Evolutionary conservation across 2,888 invertebrate species (phyloP).

Genomic region (Acrobasis repandana): DNA sequence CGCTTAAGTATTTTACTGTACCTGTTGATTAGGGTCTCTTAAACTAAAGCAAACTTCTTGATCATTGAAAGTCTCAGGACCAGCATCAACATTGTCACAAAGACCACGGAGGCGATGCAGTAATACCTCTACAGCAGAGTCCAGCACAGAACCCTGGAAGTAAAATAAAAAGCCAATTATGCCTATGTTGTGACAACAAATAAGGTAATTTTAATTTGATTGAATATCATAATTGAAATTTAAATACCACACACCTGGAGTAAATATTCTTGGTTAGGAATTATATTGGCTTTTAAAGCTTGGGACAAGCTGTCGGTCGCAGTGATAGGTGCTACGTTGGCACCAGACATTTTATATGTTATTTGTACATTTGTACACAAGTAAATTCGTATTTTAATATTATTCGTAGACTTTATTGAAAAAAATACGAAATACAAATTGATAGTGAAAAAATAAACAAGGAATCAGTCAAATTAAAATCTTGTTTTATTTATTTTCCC

Average conservation of each 20-base stretch:
- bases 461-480: too few relatives aligned
- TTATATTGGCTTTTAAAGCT: slow-evolving; percentile 91
- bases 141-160: slow-evolving; percentile 93
- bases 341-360: slow-evolving; percentile 48
- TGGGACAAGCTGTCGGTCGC: slow-evolving; percentile 90
- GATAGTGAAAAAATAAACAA: too few relatives aligned
- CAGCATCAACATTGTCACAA: slow-evolving; percentile 96
- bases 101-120: slow-evolving; percentile 94
- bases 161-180: neutral
- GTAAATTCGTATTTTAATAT: neutral
- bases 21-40: slow-evolving; percentile 85
- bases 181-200: neutral
- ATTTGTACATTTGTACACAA: too few relatives aligned
- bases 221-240: neutral
- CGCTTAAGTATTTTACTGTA: slow-evolving; percentile 38
- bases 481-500: too few relatives aligned
- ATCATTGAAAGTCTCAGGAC: slow-evolving; percentile 95
- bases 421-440: neutral
- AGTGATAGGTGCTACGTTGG: slow-evolving; percentile 81
- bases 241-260: slow-evolving; percentile 72
- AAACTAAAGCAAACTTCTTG: slow-evolving; percentile 95
- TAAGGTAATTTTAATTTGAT: neutral
- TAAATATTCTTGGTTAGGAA: slow-evolving; percentile 96
- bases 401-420: too few relatives aligned
- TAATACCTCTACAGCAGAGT: slow-evolving; percentile 94